These are phyloP conservation scores for Sebastes minor DNA, from an alignment of 2,797 vertebrate genomes.

Conservation along the genomic window DNA sequence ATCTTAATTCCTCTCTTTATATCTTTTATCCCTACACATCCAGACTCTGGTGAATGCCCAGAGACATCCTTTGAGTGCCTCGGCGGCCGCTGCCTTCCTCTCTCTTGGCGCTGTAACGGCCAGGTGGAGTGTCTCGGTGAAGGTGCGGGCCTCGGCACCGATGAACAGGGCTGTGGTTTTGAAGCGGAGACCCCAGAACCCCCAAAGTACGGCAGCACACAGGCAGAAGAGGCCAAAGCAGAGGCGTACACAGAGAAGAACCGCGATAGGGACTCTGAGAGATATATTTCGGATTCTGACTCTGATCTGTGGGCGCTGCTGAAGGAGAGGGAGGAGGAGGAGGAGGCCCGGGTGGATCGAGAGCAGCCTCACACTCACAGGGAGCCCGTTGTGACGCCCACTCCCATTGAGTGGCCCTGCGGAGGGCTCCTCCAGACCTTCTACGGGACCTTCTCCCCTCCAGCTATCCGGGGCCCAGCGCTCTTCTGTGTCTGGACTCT, in stretches of 20 bases:
- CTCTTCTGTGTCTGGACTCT: constrained; percentile 86
- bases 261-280: neutral
- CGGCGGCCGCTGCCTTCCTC: constrained; percentile 84
- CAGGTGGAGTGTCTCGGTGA: constrained; percentile 81
- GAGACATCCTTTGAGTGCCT: constrained; percentile 84
- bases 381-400: constrained; percentile 53
- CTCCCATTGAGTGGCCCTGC: constrained; percentile 79
- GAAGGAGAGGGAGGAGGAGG: constrained; percentile 9
- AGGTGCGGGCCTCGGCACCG: constrained; percentile 69
- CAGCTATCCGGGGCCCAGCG: constrained; percentile 62
- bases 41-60: constrained; percentile 79
- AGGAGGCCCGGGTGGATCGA: neutral
- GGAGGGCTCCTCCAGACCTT: constrained; percentile 86
- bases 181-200: neutral
- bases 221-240: neutral
- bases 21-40: neutral
- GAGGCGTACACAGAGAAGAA: neutral
- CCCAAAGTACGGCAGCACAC: neutral
- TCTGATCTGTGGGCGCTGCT: constrained; percentile 36
- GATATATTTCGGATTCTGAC: neutral
- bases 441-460: constrained; percentile 89
- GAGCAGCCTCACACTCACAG: constrained; percentile 17
- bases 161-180: constrained; percentile 81
- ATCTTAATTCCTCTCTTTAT: neutral
- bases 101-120: constrained; percentile 86